Conservation (phyloP, 2,797 vertebrate genomes). For the Peromyscus nudipes region DNA sequence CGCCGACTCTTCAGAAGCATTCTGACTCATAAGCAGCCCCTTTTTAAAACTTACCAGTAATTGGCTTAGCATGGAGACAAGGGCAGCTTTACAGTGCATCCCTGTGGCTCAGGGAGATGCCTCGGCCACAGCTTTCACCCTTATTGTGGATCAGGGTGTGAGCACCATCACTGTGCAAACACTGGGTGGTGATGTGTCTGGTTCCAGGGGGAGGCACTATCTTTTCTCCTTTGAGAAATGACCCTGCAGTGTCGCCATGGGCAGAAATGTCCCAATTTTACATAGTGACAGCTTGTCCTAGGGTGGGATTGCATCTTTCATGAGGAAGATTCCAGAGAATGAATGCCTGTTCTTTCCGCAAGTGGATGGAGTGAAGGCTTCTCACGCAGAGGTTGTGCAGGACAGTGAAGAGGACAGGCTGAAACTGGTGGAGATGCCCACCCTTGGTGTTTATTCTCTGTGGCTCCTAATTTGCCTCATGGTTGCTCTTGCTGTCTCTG, state of each 20-base stretch:
- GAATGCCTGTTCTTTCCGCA: background rate
- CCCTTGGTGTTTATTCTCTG: background rate
- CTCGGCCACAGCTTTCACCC: slow-evolving; percentile 75
- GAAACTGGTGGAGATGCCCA: background rate
- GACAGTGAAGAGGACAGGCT: too few relatives aligned
- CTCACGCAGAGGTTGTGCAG: background rate
- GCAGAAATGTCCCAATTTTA: background rate
- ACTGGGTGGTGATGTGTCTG: background rate
- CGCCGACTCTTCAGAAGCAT: slow-evolving; percentile 80
- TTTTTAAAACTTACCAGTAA: slow-evolving; percentile 74
- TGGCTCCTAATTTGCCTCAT: background rate
- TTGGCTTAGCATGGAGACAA: slow-evolving; percentile 53
- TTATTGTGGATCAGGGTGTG: background rate
- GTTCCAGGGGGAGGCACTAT: background rate
- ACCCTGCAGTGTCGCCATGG: background rate
- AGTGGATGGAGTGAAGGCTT: background rate
- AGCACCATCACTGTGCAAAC: background rate
- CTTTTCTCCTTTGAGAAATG: background rate
- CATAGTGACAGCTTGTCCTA: background rate
- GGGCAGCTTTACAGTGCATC: slow-evolving; percentile 62
- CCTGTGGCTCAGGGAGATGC: slow-evolving; percentile 80
- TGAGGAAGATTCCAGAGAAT: background rate
- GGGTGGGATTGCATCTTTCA: background rate
- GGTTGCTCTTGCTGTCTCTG: background rate
- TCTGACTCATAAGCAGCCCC: slow-evolving; percentile 78